phyloP scores from a whole-genome alignment of 2,113 vertebrate species.

The Gymnobelideus leadbeateri region DNA sequence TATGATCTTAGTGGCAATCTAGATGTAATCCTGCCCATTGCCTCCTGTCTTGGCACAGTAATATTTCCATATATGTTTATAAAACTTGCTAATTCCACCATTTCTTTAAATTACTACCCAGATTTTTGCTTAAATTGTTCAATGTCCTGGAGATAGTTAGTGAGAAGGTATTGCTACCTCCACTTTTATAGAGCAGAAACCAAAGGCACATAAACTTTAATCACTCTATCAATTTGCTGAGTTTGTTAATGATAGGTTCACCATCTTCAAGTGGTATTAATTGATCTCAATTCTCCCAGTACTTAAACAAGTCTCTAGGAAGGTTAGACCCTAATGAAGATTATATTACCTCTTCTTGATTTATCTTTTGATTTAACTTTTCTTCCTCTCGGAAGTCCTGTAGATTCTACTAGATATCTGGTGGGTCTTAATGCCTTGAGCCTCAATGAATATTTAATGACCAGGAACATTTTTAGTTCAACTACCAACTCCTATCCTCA shows the following conservation, averaged over 20 bases:
- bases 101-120: conserved; percentile 48
- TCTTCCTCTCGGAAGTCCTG: background rate
- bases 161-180: conserved; percentile 60
- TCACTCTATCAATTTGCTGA: conserved; percentile 53
- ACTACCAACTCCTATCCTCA: background rate
- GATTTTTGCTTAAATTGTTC: conserved; percentile 61
- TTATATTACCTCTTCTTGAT: background rate
- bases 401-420: background rate
- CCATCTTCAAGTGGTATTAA: conserved; percentile 5
- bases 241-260: conserved; percentile 50
- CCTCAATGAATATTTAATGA: background rate
- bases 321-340: background rate
- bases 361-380: background rate
- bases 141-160: conserved; percentile 65
- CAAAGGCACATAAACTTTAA: conserved; percentile 72
- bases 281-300: conserved; percentile 12
- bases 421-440: background rate
- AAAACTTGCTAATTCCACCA: background rate
- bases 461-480: background rate
- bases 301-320: background rate
- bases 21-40: background rate
- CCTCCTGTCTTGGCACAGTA: background rate
- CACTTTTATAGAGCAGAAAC: conserved; percentile 55
- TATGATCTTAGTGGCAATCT: background rate
- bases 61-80: background rate